Conservation (phyloP, 2,797 vertebrate genomes). For the Fistularia commersonii region DNA sequence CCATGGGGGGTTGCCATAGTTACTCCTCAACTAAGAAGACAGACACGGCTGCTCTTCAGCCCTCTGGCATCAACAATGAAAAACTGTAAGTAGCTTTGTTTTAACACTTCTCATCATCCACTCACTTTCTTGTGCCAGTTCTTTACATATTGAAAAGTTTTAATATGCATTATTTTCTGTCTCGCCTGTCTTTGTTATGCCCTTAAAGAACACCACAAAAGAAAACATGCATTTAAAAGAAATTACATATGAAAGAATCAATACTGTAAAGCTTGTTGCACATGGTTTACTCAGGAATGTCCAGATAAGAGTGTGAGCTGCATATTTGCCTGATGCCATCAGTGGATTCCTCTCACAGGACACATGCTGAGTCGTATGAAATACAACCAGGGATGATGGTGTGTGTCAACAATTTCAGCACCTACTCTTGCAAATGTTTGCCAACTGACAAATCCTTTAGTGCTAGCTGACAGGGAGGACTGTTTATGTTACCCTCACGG, state of each 20-base stretch:
- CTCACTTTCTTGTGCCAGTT: no score
- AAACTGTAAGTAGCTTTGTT: conserved; percentile 69
- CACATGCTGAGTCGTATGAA: conserved; percentile 35
- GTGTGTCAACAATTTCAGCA: conserved; percentile 15
- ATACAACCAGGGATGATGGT: neutral
- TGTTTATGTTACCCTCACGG: conserved; percentile 31
- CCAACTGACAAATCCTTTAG: conserved; percentile 4
- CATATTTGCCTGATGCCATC: conserved; percentile 73
- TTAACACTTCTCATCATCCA: neutral
- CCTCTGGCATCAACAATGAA: conserved; percentile 52
- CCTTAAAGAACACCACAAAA: no score
- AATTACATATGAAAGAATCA: neutral
- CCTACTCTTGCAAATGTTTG: conserved; percentile 38
- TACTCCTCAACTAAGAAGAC: conserved; percentile 66
- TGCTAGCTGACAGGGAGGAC: conserved; percentile 12
- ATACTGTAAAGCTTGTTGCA: conserved; percentile 25
- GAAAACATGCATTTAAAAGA: no score
- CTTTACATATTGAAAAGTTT: no score
- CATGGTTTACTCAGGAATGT: conserved; percentile 61
- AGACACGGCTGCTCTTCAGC: conserved; percentile 49
- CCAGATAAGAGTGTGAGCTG: conserved; percentile 43
- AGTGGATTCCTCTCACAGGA: conserved; percentile 54
- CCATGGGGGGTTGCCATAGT: conserved; percentile 79
- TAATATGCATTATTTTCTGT: no score
- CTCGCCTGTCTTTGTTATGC: no score